phyloP scores from a whole-genome alignment of 2,113 vertebrate species.

The Limnothrissa miodon region DNA sequence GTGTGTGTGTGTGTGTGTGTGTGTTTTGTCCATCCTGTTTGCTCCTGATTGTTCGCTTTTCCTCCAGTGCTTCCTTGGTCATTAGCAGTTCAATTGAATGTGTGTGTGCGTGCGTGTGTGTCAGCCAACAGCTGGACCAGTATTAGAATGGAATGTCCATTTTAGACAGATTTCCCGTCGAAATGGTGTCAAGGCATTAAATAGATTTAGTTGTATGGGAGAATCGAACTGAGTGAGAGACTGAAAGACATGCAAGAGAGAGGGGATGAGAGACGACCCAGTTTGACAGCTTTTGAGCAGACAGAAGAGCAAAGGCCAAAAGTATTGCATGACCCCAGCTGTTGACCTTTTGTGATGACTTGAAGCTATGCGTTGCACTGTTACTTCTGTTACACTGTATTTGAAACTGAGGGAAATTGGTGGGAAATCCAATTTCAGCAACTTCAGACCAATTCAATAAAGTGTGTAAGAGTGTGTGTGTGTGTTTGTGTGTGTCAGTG shows the following conservation, averaged over 20 bases:
- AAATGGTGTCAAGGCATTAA: conserved; percentile 1
- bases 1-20: neutral
- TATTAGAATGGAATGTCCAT: conserved; percentile 11
- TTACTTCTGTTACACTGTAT: neutral
- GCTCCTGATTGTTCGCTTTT: conserved; percentile 51
- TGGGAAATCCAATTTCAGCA: too few species aligned
- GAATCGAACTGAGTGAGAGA: neutral
- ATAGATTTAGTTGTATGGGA: neutral
- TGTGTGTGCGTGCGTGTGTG: conserved; percentile 13
- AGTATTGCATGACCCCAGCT: neutral
- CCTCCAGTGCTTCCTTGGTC: conserved; percentile 42
- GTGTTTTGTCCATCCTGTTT: conserved; percentile 48
- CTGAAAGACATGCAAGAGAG: neutral
- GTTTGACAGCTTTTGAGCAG: neutral
- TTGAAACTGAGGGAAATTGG: too few species aligned
- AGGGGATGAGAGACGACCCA: neutral
- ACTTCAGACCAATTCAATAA: too few species aligned
- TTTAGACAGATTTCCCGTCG: conserved; percentile 3
- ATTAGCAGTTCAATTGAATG: conserved; percentile 17
- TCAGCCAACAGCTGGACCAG: conserved; percentile 10
- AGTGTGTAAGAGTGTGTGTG: neutral
- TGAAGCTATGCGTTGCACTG: neutral
- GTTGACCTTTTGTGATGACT: neutral
- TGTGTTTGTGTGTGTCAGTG: neutral
- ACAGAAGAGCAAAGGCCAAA: neutral